These are phyloP conservation scores for Callyntrura sp. DNA, from an alignment of 2,888 invertebrate species.

Conservation along the genomic window DNA sequence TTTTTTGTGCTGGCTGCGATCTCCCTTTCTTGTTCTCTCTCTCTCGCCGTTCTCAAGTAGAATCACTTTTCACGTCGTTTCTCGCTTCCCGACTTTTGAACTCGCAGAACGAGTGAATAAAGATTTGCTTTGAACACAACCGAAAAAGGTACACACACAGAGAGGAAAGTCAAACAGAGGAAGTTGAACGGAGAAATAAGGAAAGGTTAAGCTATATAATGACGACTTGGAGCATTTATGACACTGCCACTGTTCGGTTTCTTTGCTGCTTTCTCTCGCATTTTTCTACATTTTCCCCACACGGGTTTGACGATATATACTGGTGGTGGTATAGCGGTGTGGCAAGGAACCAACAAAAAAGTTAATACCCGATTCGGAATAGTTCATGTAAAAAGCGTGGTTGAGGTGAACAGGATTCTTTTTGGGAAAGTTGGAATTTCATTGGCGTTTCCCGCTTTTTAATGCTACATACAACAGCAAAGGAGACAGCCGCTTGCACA, in stretches of 20 bases:
- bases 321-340: conserved; percentile 12
- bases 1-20: too few species aligned
- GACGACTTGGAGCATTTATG: conserved; percentile 66
- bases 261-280: background rate
- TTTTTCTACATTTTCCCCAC: background rate
- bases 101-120: conserved; percentile 56
- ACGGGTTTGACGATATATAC: background rate
- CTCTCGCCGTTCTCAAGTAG: conserved; percentile 21
- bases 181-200: conserved; percentile 46
- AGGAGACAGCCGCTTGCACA: too few species aligned
- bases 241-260: background rate
- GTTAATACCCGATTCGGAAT: conserved; percentile 47
- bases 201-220: conserved; percentile 51
- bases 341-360: conserved; percentile 41
- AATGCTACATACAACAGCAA: too few species aligned
- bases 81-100: conserved; percentile 66
- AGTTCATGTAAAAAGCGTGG: conserved; percentile 29
- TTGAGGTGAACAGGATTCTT: conserved; percentile 22
- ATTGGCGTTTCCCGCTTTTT: conserved; percentile 21
- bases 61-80: conserved; percentile 72
- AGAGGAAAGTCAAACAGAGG: conserved; percentile 33
- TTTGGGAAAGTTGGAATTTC: background rate
- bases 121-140: conserved; percentile 56
- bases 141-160: conserved; percentile 1
- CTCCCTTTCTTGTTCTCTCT: conserved; percentile 16